Evolutionary conservation across 2,888 invertebrate genomes (phyloP).

Genomic region (Orchestes rusci): DNA sequence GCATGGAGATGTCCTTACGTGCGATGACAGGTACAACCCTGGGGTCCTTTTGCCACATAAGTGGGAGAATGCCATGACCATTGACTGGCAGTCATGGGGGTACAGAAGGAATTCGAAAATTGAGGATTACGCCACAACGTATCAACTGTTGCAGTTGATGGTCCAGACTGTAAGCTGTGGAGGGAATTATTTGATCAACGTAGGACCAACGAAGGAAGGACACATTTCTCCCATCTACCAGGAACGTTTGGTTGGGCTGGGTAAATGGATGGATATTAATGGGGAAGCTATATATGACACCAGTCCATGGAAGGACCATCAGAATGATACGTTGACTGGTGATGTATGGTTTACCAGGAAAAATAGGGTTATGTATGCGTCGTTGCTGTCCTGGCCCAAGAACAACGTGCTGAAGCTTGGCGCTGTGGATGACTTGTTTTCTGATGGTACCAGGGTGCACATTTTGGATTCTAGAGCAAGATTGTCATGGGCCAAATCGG

Average conservation of each 20-base stretch:
- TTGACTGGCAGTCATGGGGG: slow-evolving; percentile 84
- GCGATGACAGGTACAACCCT: slow-evolving; percentile 73
- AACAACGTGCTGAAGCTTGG: slow-evolving; percentile 46
- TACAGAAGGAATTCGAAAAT: slow-evolving; percentile 67
- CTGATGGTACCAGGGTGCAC: slow-evolving; percentile 1
- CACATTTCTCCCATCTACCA: slow-evolving; percentile 78
- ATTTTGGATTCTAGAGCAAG: slow-evolving; percentile 5
- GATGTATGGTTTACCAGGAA: slow-evolving; percentile 34
- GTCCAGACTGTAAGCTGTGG: slow-evolving; percentile 76
- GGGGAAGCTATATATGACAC: slow-evolving; percentile 81
- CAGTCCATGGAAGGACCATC: slow-evolving; percentile 64
- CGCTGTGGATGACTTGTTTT: slow-evolving; percentile 42
- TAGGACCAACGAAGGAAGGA: slow-evolving; percentile 87
- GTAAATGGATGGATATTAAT: slow-evolving; percentile 69
- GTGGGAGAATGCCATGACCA: slow-evolving; percentile 94
- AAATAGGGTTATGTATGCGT: slow-evolving; percentile 54
- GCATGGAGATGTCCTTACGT: slow-evolving; percentile 86
- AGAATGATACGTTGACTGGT: slow-evolving; percentile 68
- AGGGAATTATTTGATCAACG: slow-evolving; percentile 75
- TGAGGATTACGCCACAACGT: slow-evolving; percentile 57
- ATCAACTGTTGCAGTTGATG: slow-evolving; percentile 64
- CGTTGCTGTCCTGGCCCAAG: slow-evolving; percentile 58
- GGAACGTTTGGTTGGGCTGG: slow-evolving; percentile 71
- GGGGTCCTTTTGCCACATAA: slow-evolving; percentile 65
- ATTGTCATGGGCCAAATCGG: slow-evolving; percentile 6